phyloP scores from a whole-genome alignment of 2,888 invertebrate genomes.

The Tortrix viridana region DNA sequence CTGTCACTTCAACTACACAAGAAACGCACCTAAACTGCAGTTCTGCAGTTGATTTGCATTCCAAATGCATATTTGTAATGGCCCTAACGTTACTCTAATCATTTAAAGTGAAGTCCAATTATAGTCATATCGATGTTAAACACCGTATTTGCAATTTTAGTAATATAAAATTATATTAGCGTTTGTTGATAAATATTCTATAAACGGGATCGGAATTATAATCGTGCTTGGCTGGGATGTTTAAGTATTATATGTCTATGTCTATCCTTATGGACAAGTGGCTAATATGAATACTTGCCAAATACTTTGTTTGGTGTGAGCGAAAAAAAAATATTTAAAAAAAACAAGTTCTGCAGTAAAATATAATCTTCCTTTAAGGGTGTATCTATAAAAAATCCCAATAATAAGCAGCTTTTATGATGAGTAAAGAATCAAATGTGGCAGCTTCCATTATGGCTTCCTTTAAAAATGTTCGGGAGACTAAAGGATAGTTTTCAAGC shows the following conservation, averaged over 20 bases:
- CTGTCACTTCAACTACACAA: too few relatives aligned
- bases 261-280: slow-evolving; percentile 40
- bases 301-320: slow-evolving; percentile 68
- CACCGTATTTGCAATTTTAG: neutral
- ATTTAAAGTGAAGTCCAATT: neutral
- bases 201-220: slow-evolving; percentile 43
- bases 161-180: neutral
- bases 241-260: slow-evolving; percentile 38
- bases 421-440: too few relatives aligned
- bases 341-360: too few relatives aligned
- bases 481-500: too few relatives aligned
- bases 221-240: slow-evolving; percentile 69
- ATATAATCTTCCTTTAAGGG: too few relatives aligned
- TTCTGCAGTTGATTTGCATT: neutral
- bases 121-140: neutral
- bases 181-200: slow-evolving; percentile 22
- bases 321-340: slow-evolving; percentile 45
- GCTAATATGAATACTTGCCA: slow-evolving; percentile 61
- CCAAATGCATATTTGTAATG: neutral
- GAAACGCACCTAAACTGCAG: too few relatives aligned
- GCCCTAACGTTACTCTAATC: neutral
- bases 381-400: too few relatives aligned
- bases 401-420: too few relatives aligned
- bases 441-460: too few relatives aligned
- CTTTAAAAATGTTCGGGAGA: too few relatives aligned